Evolutionary conservation across 2,888 invertebrate species (phyloP), one percentile per base, ranked within the genome.

Genomic region (Pollenia angustigena): DNA sequence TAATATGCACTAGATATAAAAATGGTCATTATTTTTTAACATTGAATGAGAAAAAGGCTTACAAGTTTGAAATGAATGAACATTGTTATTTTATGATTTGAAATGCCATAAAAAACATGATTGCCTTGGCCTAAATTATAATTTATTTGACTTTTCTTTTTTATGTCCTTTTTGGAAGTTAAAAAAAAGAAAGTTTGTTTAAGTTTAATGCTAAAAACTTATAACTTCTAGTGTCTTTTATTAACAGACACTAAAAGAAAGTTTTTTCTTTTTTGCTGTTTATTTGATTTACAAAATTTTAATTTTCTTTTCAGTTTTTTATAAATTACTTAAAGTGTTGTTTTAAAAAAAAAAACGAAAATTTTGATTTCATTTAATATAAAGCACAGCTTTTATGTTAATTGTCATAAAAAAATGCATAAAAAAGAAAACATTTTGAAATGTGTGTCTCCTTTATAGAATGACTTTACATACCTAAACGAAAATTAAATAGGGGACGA

Each of bases 111-210:
- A 32, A 32, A 32, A 48, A 74, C 16, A 16, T 16, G 0, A 11
- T 75, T 52, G 46, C 56, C 64, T 76, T 64, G 76, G 23, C 52
- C 64, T 23, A 54, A 76, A 76, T 64, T 54, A 75, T 42, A 10
- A 6, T 23, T 23, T 11, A 56, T 56, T 23, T 52, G 14, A 6
- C 2, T 54, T 4, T 58, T 23, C 14, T 2, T 64, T 23, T 23
- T 8, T 10, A 44, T 66, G 32, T 42, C 8, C 16, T n/a, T 52
- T 14, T 44, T 48, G 8, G 46, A 32, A 32, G 32, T 32, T 32
- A 32, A 32, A 32, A 32, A 32, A 48, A 58, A 32, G 23, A 52
- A 54, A 10, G 23, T 54, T 40, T 56, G n/a, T 56, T 54, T 32
- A 54, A 56, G 16, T 2, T 14, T 54, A 23, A 46, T 14, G 18